A percentile compares a stretch with the other conserved stretches of the same genome.
Conservation (phyloP, 2,113 vertebrate genomes). For the Atrichornis clamosus region DNA sequence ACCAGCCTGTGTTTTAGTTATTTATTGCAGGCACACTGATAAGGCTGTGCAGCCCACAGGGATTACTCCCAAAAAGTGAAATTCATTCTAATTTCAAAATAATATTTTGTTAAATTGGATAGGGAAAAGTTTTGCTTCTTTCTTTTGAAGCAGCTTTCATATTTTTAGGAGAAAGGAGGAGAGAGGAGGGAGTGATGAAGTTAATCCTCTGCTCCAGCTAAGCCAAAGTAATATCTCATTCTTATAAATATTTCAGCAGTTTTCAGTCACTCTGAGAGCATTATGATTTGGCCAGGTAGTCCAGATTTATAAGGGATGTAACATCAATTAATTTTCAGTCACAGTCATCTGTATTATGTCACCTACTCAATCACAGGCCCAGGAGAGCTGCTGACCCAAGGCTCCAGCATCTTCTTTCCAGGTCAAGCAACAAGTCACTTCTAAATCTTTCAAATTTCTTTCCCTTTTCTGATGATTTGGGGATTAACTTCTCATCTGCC, state of each 20-base stretch:
- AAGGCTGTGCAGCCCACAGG: not conserved
- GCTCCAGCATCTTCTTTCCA: not conserved
- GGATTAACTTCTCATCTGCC: not conserved
- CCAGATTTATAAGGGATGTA: conserved; percentile 19
- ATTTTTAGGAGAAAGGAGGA: not conserved
- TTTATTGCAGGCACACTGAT: not conserved
- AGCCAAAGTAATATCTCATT: conserved; percentile 20
- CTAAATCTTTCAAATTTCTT: conserved; percentile 17
- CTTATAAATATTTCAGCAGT: conserved; percentile 41
- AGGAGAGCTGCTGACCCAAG: not conserved
- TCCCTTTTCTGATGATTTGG: not conserved
- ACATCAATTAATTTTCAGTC: conserved; percentile 40
- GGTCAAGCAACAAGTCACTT: not conserved
- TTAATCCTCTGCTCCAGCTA: not conserved
- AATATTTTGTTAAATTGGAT: not conserved
- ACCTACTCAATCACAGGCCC: conserved; percentile 4
- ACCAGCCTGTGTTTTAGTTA: not conserved
- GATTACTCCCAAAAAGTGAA: not conserved
- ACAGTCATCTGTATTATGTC: conserved; percentile 1
- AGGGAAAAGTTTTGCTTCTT: not conserved
- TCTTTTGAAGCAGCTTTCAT: not conserved
- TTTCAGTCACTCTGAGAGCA: conserved; percentile 13
- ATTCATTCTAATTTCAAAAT: not conserved
- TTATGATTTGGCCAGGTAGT: not conserved
- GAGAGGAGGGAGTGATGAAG: not conserved